These are phyloP conservation scores for Cyprinodon variegatus DNA, from an alignment of 2,113 vertebrate species.

Conservation along the genomic window DNA sequence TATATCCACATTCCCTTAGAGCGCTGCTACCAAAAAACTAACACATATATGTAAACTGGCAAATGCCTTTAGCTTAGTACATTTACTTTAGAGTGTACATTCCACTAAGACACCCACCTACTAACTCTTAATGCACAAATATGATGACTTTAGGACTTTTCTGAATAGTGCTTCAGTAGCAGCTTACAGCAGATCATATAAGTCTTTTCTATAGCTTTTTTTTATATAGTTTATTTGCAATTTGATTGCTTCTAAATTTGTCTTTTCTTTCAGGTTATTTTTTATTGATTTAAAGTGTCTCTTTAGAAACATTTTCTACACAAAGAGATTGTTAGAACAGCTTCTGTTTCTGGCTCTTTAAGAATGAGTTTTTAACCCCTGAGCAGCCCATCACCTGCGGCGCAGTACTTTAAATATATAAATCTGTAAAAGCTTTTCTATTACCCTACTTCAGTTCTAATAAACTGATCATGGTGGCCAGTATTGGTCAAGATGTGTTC, in stretches of 20 bases:
- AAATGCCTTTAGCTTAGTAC: background rate
- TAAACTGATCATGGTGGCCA: slow-evolving; percentile 64
- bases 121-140: slow-evolving; percentile 7
- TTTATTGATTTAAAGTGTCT: slow-evolving; percentile 1
- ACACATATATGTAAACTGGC: background rate
- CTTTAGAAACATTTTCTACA: slow-evolving; percentile 56
- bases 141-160: slow-evolving; percentile 12
- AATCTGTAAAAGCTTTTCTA: slow-evolving; percentile 57
- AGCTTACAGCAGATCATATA: slow-evolving; percentile 11
- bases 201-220: slow-evolving; percentile 28
- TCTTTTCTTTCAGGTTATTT: slow-evolving; percentile 5
- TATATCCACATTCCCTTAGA: slow-evolving; percentile 8
- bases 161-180: slow-evolving; percentile 17
- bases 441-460: slow-evolving; percentile 74
- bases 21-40: background rate
- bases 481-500: slow-evolving; percentile 36
- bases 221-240: slow-evolving; percentile 2
- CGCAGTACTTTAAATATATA: slow-evolving; percentile 29
- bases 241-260: slow-evolving; percentile 16
- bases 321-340: slow-evolving; percentile 67
- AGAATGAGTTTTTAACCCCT: slow-evolving; percentile 32
- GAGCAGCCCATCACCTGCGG: slow-evolving; percentile 20
- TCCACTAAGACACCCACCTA: background rate
- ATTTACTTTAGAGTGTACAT: slow-evolving; percentile 23
- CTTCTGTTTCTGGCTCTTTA: background rate